These are phyloP conservation scores for Sialis lutaria DNA, from an alignment of 2,888 invertebrate species.

Conservation along the genomic window DNA sequence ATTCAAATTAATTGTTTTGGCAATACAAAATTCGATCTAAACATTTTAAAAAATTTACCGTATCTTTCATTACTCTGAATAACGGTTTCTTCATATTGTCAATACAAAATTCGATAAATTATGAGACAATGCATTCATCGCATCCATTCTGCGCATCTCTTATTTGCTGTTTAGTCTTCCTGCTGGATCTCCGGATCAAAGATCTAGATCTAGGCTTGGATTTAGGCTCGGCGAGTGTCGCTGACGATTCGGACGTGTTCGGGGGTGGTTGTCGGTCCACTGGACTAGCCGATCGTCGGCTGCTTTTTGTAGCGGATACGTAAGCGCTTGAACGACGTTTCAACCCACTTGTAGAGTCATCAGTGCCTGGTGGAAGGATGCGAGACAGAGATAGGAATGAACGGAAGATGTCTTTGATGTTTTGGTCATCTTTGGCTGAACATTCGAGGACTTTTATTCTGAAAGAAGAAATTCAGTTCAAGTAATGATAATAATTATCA, in stretches of 20 bases:
- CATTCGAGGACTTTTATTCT: slow-evolving; percentile 61
- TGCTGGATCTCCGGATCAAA: slow-evolving; percentile 60
- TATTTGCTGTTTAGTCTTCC: slow-evolving; percentile 63
- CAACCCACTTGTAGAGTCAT: slow-evolving; percentile 36
- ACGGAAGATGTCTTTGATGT: slow-evolving; percentile 65
- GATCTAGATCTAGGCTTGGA: slow-evolving; percentile 31
- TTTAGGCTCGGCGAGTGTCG: slow-evolving; percentile 12
- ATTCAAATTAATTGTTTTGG: too few species aligned
- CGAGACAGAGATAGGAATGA: slow-evolving; percentile 60
- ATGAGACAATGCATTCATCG: slow-evolving; percentile 56
- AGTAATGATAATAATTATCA: too few species aligned
- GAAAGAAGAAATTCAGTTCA: slow-evolving; percentile 14
- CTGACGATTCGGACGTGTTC: slow-evolving; percentile 15
- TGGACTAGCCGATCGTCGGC: slow-evolving; percentile 25
- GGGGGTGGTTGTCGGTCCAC: slow-evolving; percentile 17
- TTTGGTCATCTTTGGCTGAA: slow-evolving; percentile 62
- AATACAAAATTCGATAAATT: slow-evolving; percentile 18
- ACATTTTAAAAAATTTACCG: too few species aligned
- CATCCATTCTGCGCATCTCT: slow-evolving; percentile 42
- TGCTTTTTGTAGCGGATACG: slow-evolving; percentile 33
- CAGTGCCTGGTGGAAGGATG: slow-evolving; percentile 42
- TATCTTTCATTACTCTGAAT: too few species aligned
- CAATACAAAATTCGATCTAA: too few species aligned
- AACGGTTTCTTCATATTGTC: too few species aligned
- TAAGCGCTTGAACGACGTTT: slow-evolving; percentile 61